Base-by-base conservation (phyloP, 23 tunicate species). In the Ascidia mentula region DNA sequence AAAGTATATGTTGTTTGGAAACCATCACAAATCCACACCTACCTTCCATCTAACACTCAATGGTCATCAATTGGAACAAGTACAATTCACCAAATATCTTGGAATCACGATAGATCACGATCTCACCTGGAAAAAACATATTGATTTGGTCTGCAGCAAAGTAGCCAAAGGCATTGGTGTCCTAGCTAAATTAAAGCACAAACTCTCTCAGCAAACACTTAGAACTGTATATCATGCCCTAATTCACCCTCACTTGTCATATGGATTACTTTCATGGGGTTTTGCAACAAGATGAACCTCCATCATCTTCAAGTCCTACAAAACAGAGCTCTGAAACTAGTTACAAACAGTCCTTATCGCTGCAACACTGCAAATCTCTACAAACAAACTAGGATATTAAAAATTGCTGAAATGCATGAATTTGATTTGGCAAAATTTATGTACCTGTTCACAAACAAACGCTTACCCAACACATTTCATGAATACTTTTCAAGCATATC, bases 271-370 rank as follows among this genome's bases (percentile, higher is more conserved):
- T 34, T 34, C 38, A 22, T 71, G 75, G 75, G 75, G 75, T 22
- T 34, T 34, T 34, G 75, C 75, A 71, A 34, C 31, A 34, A 36
- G 39, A 34, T n/a, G 38, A 34, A 71, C 31, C 39, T 71, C 35
- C 75, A 71, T 34, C 38, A 26, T 28, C 30, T 71, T 20, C n/a
- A 20, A 71, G 31, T 34, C 30, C 75, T 34, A 28, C 38, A 71
- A 71, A 71, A 34, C 75, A 26, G 39, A 31, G 39, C 31, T 22
- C 18, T 34, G 18, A 71, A 71, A 71, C 20, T 18, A 18, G 31
- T 71, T 53, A 53, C 65, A 71, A 71, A 71, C 38, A 34, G 38
- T 71, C 39, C 75, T 71, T 71, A 18, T 36, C 38, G 75, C 30
- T 18, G 32, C n/a, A 20, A n/a, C n/a, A 34, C 38, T 31, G 38